Conservation (phyloP, 2,797 vertebrate species). For the Pelobates cultripes region DNA sequence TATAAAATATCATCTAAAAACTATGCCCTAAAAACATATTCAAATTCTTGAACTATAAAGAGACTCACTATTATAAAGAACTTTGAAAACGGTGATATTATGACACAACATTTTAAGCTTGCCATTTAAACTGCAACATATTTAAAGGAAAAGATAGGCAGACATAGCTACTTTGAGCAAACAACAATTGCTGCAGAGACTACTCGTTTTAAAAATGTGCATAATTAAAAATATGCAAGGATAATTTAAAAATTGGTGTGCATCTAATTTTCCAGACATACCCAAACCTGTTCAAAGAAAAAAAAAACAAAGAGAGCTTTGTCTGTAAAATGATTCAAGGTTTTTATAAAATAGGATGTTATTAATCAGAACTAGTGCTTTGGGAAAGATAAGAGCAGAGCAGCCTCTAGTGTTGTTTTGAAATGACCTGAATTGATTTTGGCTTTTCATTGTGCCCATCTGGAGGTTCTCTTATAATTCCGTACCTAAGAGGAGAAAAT, state of each 20-base stretch:
- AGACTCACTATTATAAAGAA: too few species aligned
- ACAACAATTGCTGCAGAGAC: neutral
- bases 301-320: neutral
- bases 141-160: too few species aligned
- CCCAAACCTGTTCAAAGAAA: neutral
- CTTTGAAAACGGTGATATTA: too few species aligned
- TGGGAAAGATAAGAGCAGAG: slow-evolving; percentile 19
- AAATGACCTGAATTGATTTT: slow-evolving; percentile 10
- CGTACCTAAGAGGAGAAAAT: neutral
- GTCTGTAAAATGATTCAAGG: neutral
- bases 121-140: too few species aligned
- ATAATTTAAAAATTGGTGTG: slow-evolving; percentile 1
- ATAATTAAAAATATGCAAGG: neutral
- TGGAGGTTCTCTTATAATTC: neutral
- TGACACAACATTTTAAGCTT: too few species aligned
- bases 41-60: too few species aligned
- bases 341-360: neutral
- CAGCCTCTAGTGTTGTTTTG: slow-evolving; percentile 36
- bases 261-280: neutral
- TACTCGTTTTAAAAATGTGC: neutral
- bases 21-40: too few species aligned
- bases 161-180: neutral
- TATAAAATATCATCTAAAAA: too few species aligned
- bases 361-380: neutral
- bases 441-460: neutral